These are phyloP conservation scores for Hypanus sabinus DNA, from an alignment of 2,113 vertebrate genomes.

Conservation along the genomic window DNA sequence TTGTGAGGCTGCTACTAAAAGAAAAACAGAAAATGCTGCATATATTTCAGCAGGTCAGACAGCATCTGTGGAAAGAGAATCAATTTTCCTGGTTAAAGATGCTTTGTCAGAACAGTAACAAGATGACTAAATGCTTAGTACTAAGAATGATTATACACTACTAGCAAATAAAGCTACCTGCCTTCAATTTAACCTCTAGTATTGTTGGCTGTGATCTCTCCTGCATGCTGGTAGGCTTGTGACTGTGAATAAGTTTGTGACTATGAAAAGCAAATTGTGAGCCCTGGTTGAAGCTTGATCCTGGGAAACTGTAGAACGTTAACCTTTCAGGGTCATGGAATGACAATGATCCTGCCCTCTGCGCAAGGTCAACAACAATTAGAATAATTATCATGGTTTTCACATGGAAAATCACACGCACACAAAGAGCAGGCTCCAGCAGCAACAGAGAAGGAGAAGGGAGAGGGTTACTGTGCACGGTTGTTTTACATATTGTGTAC, in stretches of 20 bases:
- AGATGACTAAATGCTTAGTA: background rate
- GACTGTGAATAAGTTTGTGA: background rate
- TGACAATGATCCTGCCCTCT: slow-evolving; percentile 10
- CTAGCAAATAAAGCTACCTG: background rate
- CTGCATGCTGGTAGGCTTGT: background rate
- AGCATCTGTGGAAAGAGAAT: too few relatives aligned
- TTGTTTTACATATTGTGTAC: background rate
- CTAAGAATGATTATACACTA: background rate
- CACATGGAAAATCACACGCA: background rate
- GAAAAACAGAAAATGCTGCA: too few relatives aligned
- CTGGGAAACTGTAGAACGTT: background rate
- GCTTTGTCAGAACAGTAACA: background rate
- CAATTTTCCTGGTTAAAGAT: too few relatives aligned
- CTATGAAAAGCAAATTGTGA: background rate
- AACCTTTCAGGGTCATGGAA: slow-evolving; percentile 11
- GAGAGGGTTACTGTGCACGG: background rate
- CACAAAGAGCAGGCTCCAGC: background rate
- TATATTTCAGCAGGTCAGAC: too few relatives aligned
- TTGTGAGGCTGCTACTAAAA: too few relatives aligned
- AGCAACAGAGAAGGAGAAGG: background rate
- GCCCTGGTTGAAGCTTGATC: background rate
- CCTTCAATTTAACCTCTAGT: too few relatives aligned
- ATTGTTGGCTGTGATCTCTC: background rate
- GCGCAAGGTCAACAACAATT: background rate
- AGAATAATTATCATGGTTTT: slow-evolving; percentile 31